A percentile compares a stretch with the other conserved stretches of the same genome.
Conservation (phyloP, 1,140 invertebrate species). For the Drosophila arizonae region DNA sequence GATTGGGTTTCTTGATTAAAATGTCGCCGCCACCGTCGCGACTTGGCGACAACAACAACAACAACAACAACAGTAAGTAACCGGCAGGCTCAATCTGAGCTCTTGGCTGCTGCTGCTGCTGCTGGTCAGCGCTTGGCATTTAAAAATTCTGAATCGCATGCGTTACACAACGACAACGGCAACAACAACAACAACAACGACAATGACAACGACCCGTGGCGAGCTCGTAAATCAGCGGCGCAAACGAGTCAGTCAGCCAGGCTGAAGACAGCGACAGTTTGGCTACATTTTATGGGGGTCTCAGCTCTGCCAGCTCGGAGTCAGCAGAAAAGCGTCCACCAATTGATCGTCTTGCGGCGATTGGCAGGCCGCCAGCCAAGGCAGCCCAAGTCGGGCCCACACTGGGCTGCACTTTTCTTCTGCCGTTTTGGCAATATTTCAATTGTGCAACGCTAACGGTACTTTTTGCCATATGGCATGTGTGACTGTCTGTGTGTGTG, state of each 20-base stretch:
- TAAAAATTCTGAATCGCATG: conserved; percentile 80
- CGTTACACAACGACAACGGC: conserved; percentile 77
- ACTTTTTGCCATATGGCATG: conserved; percentile 40
- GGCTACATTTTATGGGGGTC: conserved; percentile 76
- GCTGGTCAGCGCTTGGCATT: conserved; percentile 70
- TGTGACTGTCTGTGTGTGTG: conserved; percentile 54
- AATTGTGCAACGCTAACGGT: conserved; percentile 78
- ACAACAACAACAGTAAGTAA: background rate
- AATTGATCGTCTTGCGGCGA: conserved; percentile 76
- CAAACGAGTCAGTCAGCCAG: conserved; percentile 71
- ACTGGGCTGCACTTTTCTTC: conserved; percentile 60
- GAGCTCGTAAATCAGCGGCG: conserved; percentile 79
- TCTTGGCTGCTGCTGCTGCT: conserved; percentile 40
- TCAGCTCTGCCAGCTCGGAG: conserved; percentile 5
- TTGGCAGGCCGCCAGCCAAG: conserved; percentile 62
- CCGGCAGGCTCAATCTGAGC: conserved; percentile 23
- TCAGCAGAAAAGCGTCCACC: conserved; percentile 45
- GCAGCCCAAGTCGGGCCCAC: conserved; percentile 31
- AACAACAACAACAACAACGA: conserved; percentile 50
- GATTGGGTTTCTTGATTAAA: conserved; percentile 82
- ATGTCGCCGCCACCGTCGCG: conserved; percentile 67
- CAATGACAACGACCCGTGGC: conserved; percentile 71
- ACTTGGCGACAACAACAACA: conserved; percentile 41
- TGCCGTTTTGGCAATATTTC: conserved; percentile 67
- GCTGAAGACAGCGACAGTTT: conserved; percentile 48